Base-by-base conservation (phyloP, 1,140 invertebrate species). In the Trinorchestia longiramus region DNA sequence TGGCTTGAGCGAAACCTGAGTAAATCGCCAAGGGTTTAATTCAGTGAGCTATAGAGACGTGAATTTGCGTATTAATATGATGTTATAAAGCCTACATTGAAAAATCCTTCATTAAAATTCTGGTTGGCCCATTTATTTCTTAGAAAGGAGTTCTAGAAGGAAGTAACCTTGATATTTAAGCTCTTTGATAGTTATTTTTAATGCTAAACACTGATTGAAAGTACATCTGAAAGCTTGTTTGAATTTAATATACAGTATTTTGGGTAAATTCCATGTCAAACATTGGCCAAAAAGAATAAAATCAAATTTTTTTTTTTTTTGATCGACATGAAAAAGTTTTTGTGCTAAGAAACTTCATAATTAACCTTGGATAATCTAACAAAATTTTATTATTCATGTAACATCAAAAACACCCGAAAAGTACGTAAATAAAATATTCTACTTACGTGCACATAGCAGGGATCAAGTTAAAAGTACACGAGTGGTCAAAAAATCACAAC, bases 381-480 rank as follows among this genome's bases (percentile, higher is more conserved):
- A 36, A 36, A 36, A 1, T 77, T 77, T 3, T 23, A 77, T 77
- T 77, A 3, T 77, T 23, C 62, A 77, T 77, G 11, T 1, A 28
- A 77, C 62, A 77, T 28, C 62, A 77, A 77, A 77, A 1, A 77
- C 15, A 36, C 36, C 62, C 11, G 28, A 77, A 19, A 77, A 77
- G 3, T 23, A 19, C 28, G 11, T 77, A 77, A 77, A 77, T 36
- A 19, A 23, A 15, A 3, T 77, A 77, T 77, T 77, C 92, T 45
- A 94, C 92, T 94, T n/a, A 94, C 92, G 92, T 94, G 92, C 40
- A 36, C 44, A 40, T 43, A 45, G 41, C 92, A 94, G 92, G 43
- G 4, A 43, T 94, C 43, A 94, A 40, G 17, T 94, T 43, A 45
- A 45, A 42, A 43, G 44, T 36, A 94, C 41, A 94, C 43, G 47